Evolutionary conservation across 2,888 invertebrate species (phyloP).

Genomic region (Neria commutata): DNA sequence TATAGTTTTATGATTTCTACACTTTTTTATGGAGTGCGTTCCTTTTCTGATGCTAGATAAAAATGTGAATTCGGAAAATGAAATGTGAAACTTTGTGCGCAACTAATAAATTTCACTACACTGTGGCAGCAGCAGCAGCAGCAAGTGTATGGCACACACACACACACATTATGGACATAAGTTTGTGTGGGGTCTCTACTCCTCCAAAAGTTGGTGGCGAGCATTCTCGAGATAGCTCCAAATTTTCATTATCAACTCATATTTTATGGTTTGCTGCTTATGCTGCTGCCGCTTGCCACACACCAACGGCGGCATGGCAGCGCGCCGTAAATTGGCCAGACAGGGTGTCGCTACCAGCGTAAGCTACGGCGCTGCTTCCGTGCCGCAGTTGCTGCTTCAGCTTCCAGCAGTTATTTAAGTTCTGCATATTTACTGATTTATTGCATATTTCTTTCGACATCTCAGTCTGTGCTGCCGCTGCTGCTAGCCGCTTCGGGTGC

Average conservation of each 20-base stretch:
- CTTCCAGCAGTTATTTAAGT: conserved; percentile 21
- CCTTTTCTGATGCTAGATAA: not conserved
- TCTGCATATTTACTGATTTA: conserved; percentile 37
- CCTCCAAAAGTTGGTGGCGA: no score
- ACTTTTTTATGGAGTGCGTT: not conserved
- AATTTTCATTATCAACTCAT: conserved; percentile 29
- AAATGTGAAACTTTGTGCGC: not conserved
- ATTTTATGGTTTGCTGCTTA: conserved; percentile 18
- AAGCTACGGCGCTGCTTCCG: not conserved
- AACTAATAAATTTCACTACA: conserved; percentile 18
- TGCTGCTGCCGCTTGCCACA: not conserved
- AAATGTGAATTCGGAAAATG: conserved; percentile 3
- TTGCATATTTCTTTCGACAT: conserved; percentile 21
- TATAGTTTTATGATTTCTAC: not conserved
- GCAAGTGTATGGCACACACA: no score
- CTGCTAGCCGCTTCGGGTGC: conserved; percentile 11
- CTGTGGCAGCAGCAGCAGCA: conserved; percentile 1
- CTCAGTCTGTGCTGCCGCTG: not conserved
- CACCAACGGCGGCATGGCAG: not conserved
- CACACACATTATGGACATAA: no score
- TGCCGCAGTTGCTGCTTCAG: no score
- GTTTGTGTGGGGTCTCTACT: no score
- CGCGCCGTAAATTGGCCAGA: conserved; percentile 12
- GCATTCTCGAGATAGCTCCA: conserved; percentile 13
- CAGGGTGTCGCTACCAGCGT: conserved; percentile 13